Percentiles rank a stretch among this genome's conserved stretches.
Conservation (phyloP, 2,797 vertebrate species). For the Erethizon dorsatum region DNA sequence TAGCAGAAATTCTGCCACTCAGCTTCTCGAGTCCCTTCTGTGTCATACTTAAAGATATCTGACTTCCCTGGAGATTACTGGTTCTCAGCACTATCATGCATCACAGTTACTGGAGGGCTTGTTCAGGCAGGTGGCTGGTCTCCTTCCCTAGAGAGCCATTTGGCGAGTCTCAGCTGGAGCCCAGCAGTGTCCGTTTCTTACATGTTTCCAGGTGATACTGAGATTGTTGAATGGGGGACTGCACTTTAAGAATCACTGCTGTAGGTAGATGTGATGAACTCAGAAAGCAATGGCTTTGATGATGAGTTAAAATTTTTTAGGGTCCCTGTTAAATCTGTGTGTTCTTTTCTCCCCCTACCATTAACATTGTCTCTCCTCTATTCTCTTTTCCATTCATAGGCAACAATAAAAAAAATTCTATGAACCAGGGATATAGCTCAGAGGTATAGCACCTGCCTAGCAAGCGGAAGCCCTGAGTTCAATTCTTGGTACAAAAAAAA, state of each 20-base stretch:
- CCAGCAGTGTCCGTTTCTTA: background rate
- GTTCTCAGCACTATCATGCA: background rate
- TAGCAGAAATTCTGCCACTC: background rate
- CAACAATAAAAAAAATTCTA: background rate
- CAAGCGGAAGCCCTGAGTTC: background rate
- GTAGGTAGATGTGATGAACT: background rate
- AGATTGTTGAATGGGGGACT: background rate
- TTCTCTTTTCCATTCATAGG: background rate
- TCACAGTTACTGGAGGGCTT: background rate
- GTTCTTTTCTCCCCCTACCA: background rate
- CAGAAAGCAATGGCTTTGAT: background rate
- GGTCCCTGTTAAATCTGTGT: background rate
- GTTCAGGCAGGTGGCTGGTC: background rate
- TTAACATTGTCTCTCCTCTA: background rate
- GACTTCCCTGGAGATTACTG: background rate
- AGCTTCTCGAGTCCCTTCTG: conserved; percentile 8
- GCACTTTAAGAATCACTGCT: background rate
- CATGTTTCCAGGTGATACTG: background rate
- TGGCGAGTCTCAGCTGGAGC: background rate
- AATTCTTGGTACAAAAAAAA: background rate
- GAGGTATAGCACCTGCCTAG: background rate
- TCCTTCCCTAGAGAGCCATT: background rate
- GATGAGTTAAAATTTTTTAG: background rate
- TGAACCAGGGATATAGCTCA: background rate
- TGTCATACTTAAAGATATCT: background rate